phyloP scores from a whole-genome alignment of 2,797 vertebrate genomes.

The Astyanax mexicanus region DNA sequence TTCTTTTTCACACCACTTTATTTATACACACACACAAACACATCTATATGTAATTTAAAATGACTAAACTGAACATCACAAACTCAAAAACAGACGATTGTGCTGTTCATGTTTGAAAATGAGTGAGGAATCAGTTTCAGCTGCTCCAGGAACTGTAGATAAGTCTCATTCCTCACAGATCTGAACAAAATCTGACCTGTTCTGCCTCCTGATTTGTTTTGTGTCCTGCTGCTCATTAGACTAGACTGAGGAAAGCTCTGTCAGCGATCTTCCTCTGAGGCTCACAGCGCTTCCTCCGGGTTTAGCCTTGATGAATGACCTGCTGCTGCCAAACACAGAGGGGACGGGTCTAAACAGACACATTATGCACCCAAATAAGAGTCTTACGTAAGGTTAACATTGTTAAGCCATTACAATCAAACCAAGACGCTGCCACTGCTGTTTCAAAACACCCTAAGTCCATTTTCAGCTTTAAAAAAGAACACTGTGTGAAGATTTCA shows the following conservation, averaged over 20 bases:
- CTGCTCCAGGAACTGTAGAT: no score
- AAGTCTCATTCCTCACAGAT: no score
- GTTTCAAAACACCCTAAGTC: not conserved
- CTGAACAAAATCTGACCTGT: not conserved
- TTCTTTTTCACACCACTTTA: no score
- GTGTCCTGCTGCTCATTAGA: slow-evolving; percentile 32
- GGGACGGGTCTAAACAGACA: slow-evolving; percentile 18
- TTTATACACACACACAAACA: no score
- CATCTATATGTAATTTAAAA: no score
- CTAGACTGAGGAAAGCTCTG: slow-evolving; percentile 40
- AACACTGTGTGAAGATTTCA: not conserved
- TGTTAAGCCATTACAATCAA: not conserved
- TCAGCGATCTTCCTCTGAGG: slow-evolving; percentile 30
- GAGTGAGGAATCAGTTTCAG: no score
- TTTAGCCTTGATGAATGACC: slow-evolving; percentile 49
- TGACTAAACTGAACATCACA: no score
- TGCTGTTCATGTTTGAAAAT: no score
- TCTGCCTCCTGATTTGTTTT: not conserved
- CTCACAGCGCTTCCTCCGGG: slow-evolving; percentile 41
- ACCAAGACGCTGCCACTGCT: not conserved
- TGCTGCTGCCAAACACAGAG: slow-evolving; percentile 29
- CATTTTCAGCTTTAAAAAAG: not conserved
- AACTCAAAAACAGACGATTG: no score
- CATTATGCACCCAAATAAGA: slow-evolving; percentile 18
- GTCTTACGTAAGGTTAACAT: slow-evolving; percentile 20